Percentiles rank a stretch among this genome's conserved stretches.
Conservation (phyloP, 2,888 invertebrate species). For the Listrodromus nycthemerus region DNA sequence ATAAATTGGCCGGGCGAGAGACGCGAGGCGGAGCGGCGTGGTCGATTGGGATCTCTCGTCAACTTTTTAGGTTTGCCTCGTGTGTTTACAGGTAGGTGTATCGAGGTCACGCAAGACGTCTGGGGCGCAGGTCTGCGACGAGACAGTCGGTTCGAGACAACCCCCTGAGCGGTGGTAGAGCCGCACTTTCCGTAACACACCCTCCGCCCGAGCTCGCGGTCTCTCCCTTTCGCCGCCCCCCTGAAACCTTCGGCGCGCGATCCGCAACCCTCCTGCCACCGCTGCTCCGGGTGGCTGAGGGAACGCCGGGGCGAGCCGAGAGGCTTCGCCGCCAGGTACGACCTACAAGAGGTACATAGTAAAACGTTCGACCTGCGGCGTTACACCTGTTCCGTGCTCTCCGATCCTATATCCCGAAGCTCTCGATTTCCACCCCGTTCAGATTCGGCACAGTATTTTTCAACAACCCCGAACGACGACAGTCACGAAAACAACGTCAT, state of each 20-base stretch:
- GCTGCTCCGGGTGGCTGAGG: slow-evolving; percentile 13
- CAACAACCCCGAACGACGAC: too few species aligned
- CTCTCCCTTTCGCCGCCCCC: slow-evolving; percentile 36
- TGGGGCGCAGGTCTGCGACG: slow-evolving; percentile 74
- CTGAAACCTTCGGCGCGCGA: slow-evolving; percentile 58
- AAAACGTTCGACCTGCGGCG: slow-evolving; percentile 57
- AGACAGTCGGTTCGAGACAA: slow-evolving; percentile 55
- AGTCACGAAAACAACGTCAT: neutral
- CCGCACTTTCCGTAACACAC: slow-evolving; percentile 15
- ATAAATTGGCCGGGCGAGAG: neutral
- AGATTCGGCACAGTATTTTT: neutral
- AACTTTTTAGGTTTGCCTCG: slow-evolving; percentile 6
- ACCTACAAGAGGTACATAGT: slow-evolving; percentile 62
- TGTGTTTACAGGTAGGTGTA: slow-evolving; percentile 71
- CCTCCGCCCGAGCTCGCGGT: slow-evolving; percentile 38
- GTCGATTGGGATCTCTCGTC: neutral
- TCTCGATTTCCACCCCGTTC: slow-evolving; percentile 5
- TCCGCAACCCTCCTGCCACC: slow-evolving; percentile 18
- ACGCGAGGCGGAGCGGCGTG: neutral
- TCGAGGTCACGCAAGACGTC: slow-evolving; percentile 74
- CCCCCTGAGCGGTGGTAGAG: slow-evolving; percentile 59
- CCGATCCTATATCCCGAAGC: neutral
- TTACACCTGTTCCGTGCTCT: slow-evolving; percentile 51
- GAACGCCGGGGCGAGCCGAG: slow-evolving; percentile 30
- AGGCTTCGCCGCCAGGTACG: slow-evolving; percentile 63